Percentiles rank a stretch among this genome's conserved stretches.
phyloP scores from a whole-genome alignment of 2,797 vertebrate species.

The Taenioides sp. region DNA sequence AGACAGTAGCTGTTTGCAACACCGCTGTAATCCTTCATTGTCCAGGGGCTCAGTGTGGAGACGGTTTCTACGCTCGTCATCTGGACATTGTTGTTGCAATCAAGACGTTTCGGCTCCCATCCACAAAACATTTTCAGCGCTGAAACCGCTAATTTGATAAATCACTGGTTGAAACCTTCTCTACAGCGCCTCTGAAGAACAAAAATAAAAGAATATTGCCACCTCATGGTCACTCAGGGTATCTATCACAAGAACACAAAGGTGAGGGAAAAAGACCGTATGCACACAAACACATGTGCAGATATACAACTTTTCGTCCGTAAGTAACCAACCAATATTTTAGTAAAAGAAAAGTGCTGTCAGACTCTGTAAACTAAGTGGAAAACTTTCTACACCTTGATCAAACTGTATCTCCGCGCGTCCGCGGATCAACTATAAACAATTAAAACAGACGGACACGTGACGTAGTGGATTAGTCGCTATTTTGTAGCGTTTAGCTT shows the following conservation, averaged over 20 bases:
- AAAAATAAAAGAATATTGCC: slow-evolving; percentile 29
- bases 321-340: background rate
- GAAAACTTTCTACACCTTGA: background rate
- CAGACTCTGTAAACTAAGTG: background rate
- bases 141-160: too few species aligned
- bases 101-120: too few species aligned
- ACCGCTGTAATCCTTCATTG: too few species aligned
- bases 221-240: slow-evolving; percentile 35
- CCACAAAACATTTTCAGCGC: too few species aligned
- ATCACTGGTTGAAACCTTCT: too few species aligned
- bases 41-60: too few species aligned
- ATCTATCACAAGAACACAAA: background rate
- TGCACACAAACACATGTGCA: background rate
- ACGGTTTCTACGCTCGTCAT: too few species aligned
- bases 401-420: background rate
- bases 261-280: background rate
- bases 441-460: background rate
- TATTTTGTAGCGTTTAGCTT: background rate
- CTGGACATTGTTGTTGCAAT: too few species aligned
- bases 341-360: background rate
- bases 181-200: background rate
- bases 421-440: background rate
- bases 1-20: too few species aligned
- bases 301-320: background rate
- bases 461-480: background rate